Conservation (phyloP, 2,797 vertebrate species). For the Poecilia wingei region DNA sequence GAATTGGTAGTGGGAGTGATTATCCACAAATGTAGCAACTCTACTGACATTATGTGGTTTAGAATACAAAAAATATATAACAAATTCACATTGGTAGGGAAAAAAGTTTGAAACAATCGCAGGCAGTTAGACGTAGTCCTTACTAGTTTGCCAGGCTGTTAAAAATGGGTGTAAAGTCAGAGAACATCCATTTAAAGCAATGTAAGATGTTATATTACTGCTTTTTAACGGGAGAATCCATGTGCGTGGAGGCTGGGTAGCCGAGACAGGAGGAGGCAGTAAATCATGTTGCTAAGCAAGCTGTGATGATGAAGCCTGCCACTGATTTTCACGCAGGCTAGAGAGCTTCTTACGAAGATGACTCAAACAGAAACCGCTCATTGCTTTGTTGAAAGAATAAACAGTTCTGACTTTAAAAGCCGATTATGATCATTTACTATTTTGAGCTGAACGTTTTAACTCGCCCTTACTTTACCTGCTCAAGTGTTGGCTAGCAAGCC, state of each 20-base stretch:
- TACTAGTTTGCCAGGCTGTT: constrained; percentile 53
- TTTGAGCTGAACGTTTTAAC: constrained; percentile 29
- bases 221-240: constrained; percentile 57
- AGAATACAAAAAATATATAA: background rate
- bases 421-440: constrained; percentile 6
- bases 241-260: constrained; percentile 48
- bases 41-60: constrained; percentile 14
- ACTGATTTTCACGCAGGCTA: constrained; percentile 26
- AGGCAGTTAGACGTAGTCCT: constrained; percentile 33
- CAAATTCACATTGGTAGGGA: background rate
- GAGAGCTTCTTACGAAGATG: constrained; percentile 4
- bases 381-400: constrained; percentile 11
- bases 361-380: constrained; percentile 26
- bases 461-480: constrained; percentile 23
- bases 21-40: constrained; percentile 22
- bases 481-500: constrained; percentile 25
- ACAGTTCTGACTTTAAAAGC: constrained; percentile 19
- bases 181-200: constrained; percentile 63
- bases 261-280: constrained; percentile 34
- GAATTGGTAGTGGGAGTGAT: constrained; percentile 20
- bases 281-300: constrained; percentile 42
- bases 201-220: constrained; percentile 61
- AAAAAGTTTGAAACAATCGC: constrained; percentile 21
- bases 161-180: constrained; percentile 46
- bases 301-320: constrained; percentile 10